A percentile compares a stretch with the other conserved stretches of the same genome.
Evolutionary conservation across 1,140 invertebrate genomes (phyloP).

Genomic region (Pseudomyrmex sp.): DNA sequence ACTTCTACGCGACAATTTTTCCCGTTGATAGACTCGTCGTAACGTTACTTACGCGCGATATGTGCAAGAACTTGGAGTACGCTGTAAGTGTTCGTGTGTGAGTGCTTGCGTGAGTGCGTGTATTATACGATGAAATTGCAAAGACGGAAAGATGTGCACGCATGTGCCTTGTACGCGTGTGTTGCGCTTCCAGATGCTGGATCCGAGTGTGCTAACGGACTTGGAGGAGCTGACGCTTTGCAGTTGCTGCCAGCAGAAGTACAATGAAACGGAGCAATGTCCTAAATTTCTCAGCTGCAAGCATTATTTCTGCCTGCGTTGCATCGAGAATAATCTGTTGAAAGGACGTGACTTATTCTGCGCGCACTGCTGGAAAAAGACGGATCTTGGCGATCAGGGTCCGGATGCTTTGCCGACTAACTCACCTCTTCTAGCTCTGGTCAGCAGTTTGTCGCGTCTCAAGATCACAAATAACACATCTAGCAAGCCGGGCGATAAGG

Average conservation of each 20-base stretch:
- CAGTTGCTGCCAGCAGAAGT: conserved; percentile 89
- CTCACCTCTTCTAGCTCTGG: conserved; percentile 87
- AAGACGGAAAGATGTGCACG: neutral
- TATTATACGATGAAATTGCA: neutral
- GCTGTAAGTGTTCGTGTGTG: no score
- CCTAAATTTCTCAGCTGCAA: conserved; percentile 91
- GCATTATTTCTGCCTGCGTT: conserved; percentile 91
- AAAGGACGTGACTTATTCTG: conserved; percentile 89
- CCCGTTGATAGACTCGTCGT: no score
- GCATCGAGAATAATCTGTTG: conserved; percentile 88
- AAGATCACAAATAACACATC: conserved; percentile 84
- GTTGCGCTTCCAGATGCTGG: conserved; percentile 81
- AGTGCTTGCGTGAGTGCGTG: neutral
- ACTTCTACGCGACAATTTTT: no score
- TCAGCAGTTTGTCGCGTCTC: conserved; percentile 87
- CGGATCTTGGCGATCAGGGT: conserved; percentile 87
- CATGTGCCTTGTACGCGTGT: neutral
- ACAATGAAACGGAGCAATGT: conserved; percentile 89
- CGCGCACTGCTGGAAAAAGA: conserved; percentile 89
- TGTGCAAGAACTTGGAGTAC: no score
- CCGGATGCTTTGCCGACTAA: conserved; percentile 89
- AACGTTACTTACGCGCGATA: no score
- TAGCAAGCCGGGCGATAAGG: conserved; percentile 83
- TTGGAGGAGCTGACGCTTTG: conserved; percentile 90
- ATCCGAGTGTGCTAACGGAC: conserved; percentile 87